Percentiles rank a stretch among this genome's conserved stretches.
Conservation (phyloP, 2,797 vertebrate species). For the Hemitrygon akajei region DNA sequence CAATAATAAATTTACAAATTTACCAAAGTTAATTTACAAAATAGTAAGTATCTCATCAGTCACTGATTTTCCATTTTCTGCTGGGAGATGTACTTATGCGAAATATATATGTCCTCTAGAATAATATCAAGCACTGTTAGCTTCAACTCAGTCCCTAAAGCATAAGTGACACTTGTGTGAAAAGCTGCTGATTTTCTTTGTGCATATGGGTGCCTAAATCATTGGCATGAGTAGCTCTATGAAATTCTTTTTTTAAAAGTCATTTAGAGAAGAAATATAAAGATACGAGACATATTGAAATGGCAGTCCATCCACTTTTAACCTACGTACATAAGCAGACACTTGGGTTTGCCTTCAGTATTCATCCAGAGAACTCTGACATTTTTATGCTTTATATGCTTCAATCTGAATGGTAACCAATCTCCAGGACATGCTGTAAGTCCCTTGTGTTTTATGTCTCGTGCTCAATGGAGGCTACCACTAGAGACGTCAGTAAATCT, state of each 20-base stretch:
- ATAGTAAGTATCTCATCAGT: no score
- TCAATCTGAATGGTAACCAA: background rate
- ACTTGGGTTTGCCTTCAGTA: background rate
- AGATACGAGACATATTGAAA: background rate
- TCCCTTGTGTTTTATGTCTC: background rate
- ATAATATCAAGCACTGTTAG: no score
- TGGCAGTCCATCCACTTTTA: background rate
- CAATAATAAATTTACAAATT: no score
- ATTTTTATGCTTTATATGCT: background rate
- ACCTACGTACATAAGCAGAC: background rate
- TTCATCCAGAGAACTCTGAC: background rate
- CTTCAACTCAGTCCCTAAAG: background rate
- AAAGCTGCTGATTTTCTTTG: background rate
- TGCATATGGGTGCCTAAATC: background rate
- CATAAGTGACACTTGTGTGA: background rate
- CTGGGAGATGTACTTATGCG: no score
- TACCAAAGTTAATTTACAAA: no score
- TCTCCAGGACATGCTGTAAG: background rate
- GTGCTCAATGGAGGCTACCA: background rate
- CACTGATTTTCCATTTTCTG: no score
- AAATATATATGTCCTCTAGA: no score
- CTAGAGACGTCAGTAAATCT: constrained; percentile 4
- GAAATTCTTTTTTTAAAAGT: background rate
- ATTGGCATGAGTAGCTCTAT: background rate
- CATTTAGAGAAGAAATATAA: background rate